These are phyloP conservation scores for Pyrochroa serraticornis DNA, from an alignment of 2,888 invertebrate species.

Conservation along the genomic window DNA sequence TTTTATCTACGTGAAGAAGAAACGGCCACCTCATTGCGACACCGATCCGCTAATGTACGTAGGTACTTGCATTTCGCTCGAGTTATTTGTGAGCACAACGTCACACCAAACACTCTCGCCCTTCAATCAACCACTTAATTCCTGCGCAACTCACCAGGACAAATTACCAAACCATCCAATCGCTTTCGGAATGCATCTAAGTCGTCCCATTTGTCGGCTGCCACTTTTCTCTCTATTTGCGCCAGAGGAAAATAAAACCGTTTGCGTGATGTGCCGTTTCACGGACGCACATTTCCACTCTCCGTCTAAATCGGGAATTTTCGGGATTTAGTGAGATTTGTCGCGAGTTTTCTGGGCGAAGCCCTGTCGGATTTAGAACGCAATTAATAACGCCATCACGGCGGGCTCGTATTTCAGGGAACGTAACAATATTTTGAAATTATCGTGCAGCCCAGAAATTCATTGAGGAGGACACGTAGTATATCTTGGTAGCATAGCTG, in stretches of 20 bases:
- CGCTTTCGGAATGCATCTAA: conserved; percentile 48
- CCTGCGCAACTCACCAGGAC: conserved; percentile 51
- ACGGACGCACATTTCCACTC: not conserved
- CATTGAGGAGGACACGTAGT: conserved; percentile 44
- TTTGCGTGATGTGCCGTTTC: conserved; percentile 15
- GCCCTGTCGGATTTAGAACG: conserved; percentile 18
- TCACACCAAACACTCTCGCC: conserved; percentile 55
- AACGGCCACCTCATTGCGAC: conserved; percentile 14
- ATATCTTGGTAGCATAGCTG: conserved; percentile 39
- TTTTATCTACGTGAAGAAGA: conserved; percentile 7
- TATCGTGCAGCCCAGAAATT: conserved; percentile 39
- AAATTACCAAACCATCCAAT: conserved; percentile 51
- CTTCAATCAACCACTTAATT: conserved; percentile 55
- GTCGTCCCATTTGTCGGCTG: conserved; percentile 48
- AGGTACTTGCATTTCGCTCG: conserved; percentile 4
- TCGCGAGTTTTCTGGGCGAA: not conserved
- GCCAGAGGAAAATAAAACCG: conserved; percentile 26
- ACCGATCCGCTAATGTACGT: conserved; percentile 1
- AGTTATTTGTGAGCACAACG: conserved; percentile 54
- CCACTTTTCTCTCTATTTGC: conserved; percentile 30
- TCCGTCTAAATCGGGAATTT: not conserved
- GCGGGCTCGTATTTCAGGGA: conserved; percentile 23
- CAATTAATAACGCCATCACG: conserved; percentile 18
- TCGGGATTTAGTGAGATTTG: no score
- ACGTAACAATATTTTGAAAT: conserved; percentile 43